These are phyloP conservation scores for Cerceris ruficornis DNA, from an alignment of 2,888 invertebrate species.

Conservation along the genomic window DNA sequence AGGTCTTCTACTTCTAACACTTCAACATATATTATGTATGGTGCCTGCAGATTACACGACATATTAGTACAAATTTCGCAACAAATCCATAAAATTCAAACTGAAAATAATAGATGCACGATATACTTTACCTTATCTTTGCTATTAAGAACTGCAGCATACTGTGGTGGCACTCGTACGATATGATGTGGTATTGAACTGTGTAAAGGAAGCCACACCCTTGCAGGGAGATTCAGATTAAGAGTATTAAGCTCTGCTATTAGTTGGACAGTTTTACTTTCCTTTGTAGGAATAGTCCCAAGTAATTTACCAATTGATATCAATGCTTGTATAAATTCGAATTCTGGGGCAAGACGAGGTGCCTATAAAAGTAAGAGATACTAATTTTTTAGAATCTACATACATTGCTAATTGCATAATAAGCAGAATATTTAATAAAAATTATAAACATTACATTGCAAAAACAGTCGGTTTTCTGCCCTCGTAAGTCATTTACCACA, in stretches of 20 bases:
- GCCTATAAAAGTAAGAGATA: conserved; percentile 83
- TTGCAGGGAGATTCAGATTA: conserved; percentile 97
- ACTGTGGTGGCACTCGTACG: conserved; percentile 97
- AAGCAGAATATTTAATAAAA: conserved; percentile 7
- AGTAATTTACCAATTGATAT: conserved; percentile 93
- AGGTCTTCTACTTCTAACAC: conserved; percentile 94
- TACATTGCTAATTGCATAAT: background rate
- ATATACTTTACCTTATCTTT: conserved; percentile 91
- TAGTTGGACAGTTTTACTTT: conserved; percentile 95
- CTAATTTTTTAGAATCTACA: background rate
- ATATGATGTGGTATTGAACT: conserved; percentile 94
- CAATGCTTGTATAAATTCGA: conserved; percentile 93
- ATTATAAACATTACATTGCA: conserved; percentile 85
- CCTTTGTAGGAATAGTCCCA: conserved; percentile 92
- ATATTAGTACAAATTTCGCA: conserved; percentile 1
- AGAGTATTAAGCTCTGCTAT: conserved; percentile 96
- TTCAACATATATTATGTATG: conserved; percentile 99
- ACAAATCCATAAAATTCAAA: background rate
- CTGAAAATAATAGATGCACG: background rate
- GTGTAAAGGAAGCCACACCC: conserved; percentile 98
- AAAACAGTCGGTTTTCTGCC: conserved; percentile 89
- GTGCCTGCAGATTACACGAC: conserved; percentile 85
- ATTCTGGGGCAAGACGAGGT: conserved; percentile 91
- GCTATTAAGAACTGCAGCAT: conserved; percentile 98
- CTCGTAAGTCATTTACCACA: conserved; percentile 89